Base-by-base conservation (phyloP, 2,888 invertebrate species). In the Nasonovia ribisnigri region DNA sequence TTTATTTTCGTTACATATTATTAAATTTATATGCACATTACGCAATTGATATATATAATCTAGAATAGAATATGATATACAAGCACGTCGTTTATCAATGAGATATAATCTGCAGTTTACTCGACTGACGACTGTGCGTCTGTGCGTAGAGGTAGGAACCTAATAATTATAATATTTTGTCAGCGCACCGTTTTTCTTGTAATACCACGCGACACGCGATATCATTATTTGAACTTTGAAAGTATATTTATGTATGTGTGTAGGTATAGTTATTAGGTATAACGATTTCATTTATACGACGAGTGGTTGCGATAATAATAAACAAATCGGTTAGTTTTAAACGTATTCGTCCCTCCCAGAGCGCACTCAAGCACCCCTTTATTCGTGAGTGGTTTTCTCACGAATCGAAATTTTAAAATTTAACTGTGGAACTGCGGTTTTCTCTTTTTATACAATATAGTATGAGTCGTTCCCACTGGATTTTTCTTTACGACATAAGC, bases 311-410 rank as follows among this genome's bases (percentile, higher is more conserved):
- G 36, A 36, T 77, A 77, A 36, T 77, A 77, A 77, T 77, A 77
- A 77, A 36, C 77, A 77, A 77, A 77, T 77, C 77, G 77, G 77
- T 77, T 77, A 77, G 77, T 77, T 77, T 77, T 20, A 77, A 77
- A 77, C 77, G 77, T 20, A 77, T 8, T 77, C 36, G 36, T 36
- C 36, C 36, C 20, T 77, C 77, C 36, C 2, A 20, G 2, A 36
- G 20, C 6, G 77, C 77, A 77, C 77, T 77, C 36, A 8, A 77
- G 77, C 36, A 77, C 77, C 77, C 77, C 3, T 36, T 36, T 77
- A 77, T 77, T 77, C 77, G 20, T 77, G 36, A 77, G 77, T 77
- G 77, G 77, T 77, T 77, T 77, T 77, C 77, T 36, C 36, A 77
- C 77, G 36, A 77, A 77, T 77, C 20, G 3, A 77, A 77, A 77